Percentiles rank a stretch among this genome's conserved stretches.
These are phyloP conservation scores for Apodemus sylvaticus DNA, from an alignment of 2,113 vertebrate genomes.

Conservation along the genomic window DNA sequence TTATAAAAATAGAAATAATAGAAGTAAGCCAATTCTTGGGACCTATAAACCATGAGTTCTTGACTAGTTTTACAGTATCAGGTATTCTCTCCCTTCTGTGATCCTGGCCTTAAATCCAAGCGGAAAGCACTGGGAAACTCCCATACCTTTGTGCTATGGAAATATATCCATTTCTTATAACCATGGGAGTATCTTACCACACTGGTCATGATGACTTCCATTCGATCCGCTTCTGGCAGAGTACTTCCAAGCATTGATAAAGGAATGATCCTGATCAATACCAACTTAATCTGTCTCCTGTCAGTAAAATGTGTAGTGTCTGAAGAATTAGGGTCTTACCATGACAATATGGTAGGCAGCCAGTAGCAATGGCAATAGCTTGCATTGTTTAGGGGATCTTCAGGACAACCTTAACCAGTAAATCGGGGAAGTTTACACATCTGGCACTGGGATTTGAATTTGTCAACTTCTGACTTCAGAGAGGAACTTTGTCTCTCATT, in stretches of 20 bases:
- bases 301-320: neutral
- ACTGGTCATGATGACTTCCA: neutral
- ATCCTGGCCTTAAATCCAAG: neutral
- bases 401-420: neutral
- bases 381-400: neutral
- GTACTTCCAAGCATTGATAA: neutral
- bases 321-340: neutral
- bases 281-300: too few species aligned
- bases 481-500: too few species aligned
- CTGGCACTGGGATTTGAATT: neutral
- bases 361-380: too few species aligned
- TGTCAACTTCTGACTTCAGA: neutral
- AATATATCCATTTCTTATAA: neutral
- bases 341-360: neutral
- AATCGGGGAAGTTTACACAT: neutral
- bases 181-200: neutral
- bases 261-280: neutral
- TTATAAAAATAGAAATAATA: neutral
- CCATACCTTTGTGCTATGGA: neutral
- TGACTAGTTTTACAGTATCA: neutral
- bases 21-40: too few species aligned
- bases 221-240: neutral
- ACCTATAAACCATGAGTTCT: neutral
- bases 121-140: neutral
- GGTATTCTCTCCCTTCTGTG: neutral